These are phyloP conservation scores for Cephus runcator DNA, from an alignment of 2,888 invertebrate species.

Conservation along the genomic window DNA sequence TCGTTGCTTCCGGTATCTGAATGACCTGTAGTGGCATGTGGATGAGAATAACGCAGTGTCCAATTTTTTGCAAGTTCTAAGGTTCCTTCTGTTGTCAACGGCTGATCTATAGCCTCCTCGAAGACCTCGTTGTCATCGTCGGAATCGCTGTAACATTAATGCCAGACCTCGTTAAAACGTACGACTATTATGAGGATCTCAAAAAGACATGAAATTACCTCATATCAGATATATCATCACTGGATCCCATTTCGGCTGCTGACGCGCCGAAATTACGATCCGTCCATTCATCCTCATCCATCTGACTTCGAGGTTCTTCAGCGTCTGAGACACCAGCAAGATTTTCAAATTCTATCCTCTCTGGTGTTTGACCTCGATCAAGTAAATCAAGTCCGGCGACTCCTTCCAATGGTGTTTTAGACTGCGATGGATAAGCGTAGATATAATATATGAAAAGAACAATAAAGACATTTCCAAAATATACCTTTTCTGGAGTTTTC, in stretches of 20 bases:
- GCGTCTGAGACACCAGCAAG: conserved; percentile 73
- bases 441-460: neutral
- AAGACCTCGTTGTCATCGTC: conserved; percentile 76
- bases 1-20: conserved; percentile 67
- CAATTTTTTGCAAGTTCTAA: conserved; percentile 76
- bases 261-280: conserved; percentile 90
- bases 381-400: conserved; percentile 68
- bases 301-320: conserved; percentile 78
- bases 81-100: conserved; percentile 75
- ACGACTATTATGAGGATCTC: neutral
- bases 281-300: conserved; percentile 96
- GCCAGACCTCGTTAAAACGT: neutral
- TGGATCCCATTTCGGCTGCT: conserved; percentile 76
- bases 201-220: conserved; percentile 55
- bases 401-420: conserved; percentile 60
- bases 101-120: conserved; percentile 76
- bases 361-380: conserved; percentile 76
- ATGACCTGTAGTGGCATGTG: conserved; percentile 53
- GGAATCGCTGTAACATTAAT: conserved; percentile 66
- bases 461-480: neutral
- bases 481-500: conserved; percentile 67
- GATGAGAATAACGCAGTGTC: conserved; percentile 70
- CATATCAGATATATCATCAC: conserved; percentile 72
- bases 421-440: conserved; percentile 31
- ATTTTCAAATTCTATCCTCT: conserved; percentile 84